Base-by-base conservation (phyloP, 1,140 invertebrate species). In the Anoplolepis gracilipes region DNA sequence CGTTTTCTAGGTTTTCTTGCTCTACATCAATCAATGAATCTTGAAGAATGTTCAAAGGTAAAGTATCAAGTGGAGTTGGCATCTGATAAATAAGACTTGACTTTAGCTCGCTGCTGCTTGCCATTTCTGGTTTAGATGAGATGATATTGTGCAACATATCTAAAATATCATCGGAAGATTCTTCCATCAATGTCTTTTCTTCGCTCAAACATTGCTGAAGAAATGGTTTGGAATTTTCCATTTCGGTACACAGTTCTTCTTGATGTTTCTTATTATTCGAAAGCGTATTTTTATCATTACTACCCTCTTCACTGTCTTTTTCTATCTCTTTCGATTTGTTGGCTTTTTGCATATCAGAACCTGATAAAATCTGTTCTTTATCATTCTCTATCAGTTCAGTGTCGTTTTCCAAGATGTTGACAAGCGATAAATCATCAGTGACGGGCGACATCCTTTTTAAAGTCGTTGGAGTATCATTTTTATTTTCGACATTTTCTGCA, bases 81-180 rank as follows among this genome's bases (percentile, higher is more conserved):
- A 95, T 76, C 22, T 95, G 93, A 67, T 95, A 95, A 62, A 94
- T 91, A 39, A 95, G 64, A 84, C 90, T 94, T 0, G 92, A 89
- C 16, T 95, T 95, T 16, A 92, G 53, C 7, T 92, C 92, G 19
- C 90, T 87, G 1, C 85, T 91, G 55, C 95, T 93, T 0, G 92
- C 92, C 94, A 95, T 95, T 84, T 95, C 94, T 6, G 94, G 94
- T 61, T 95, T 95, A 0, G 94, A 92, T 1, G 94, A 94, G 81
- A 95, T 96, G 55, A 97, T 97, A 86, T 97, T 96, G 61, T 97
- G 96, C 16, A 97, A 93, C 95, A 97, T 96, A 88, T 97, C 96
- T 1, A 97, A 92, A 92, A 97, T 96, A 89, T 97, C 96, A 89
- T 97, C 96, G 39, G 97, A 96, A 2, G 96, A 95, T 86, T 97